A percentile compares a stretch with the other conserved stretches of the same genome.
Conservation (phyloP, 2,797 vertebrate genomes). For the Atherinosoma microstoma region DNA sequence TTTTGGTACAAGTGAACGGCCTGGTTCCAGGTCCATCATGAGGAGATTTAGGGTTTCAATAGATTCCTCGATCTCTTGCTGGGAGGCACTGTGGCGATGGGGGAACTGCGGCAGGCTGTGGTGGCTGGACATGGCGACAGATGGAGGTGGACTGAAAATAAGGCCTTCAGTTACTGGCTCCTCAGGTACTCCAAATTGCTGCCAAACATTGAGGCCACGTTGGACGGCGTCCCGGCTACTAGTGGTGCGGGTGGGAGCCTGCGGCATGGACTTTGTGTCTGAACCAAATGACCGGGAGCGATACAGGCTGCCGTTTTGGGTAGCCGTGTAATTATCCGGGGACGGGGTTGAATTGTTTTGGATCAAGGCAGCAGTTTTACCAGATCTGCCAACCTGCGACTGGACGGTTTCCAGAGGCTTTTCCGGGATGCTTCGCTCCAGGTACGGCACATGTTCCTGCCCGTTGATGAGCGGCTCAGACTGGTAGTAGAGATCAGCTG, state of each 20-base stretch:
- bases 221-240: slow-evolving; percentile 97
- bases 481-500: slow-evolving; percentile 84
- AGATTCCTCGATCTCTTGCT: slow-evolving; percentile 95
- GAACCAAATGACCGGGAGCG: slow-evolving; percentile 90
- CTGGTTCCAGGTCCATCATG: slow-evolving; percentile 91
- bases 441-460: slow-evolving; percentile 77
- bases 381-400: slow-evolving; percentile 27
- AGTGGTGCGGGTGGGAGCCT: slow-evolving; percentile 90
- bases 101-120: slow-evolving; percentile 92
- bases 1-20: slow-evolving; percentile 81
- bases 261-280: slow-evolving; percentile 85
- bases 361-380: slow-evolving; percentile 50
- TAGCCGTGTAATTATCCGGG: slow-evolving; percentile 75
- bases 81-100: slow-evolving; percentile 87
- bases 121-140: slow-evolving; percentile 75
- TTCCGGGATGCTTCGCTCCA: slow-evolving; percentile 74
- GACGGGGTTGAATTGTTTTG: slow-evolving; percentile 55
- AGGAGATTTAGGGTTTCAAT: slow-evolving; percentile 96
- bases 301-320: slow-evolving; percentile 83
- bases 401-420: slow-evolving; percentile 64
- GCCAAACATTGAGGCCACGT: slow-evolving; percentile 95
- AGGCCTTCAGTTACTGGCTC: slow-evolving; percentile 85
- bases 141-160: slow-evolving; percentile 70
- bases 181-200: slow-evolving; percentile 88
- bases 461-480: slow-evolving; percentile 78